Evolutionary conservation across 2,888 invertebrate genomes (phyloP), one percentile per base, ranked within the genome.

Genomic region (Mimachlamys varia): DNA sequence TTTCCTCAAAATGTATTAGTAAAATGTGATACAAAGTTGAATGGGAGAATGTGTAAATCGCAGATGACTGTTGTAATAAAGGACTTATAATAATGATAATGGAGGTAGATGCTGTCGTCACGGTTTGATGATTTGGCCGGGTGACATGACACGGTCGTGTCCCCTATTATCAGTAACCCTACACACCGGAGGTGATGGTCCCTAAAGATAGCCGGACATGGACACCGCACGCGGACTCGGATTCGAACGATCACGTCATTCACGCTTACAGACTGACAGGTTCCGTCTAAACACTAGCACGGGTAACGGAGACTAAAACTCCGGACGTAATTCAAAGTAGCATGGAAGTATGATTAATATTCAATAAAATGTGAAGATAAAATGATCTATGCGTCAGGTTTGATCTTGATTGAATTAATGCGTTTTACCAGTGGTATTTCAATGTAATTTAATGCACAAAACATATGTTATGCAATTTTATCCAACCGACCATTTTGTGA

Each of bases 381-480:
- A 76, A 33, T 76, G 76, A 76, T 76, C 27, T 76, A 76, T 76
- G 76, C 76, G 76, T 76, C 76, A 76, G 22, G 90, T 92, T 91
- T 91, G 49, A 88, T 90, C 50, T 50, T 92, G 93, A 93, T 93
- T 76, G 92, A 92, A 91, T 27, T 92, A 92, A 92, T 91, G 90
- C 50, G 91, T 91, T 93, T 91, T 93, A 89, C 89, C 91, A 90
- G 92, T 90, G 90, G 90, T 90, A 89, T 53, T 88, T 89, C 90
- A 92, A 92, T 92, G 91, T 76, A 92, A 92, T 92, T 92, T 92
- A 89, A 53, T 37, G 87, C 55, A 50, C 88, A 76, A 89, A 90
- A 92, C 92, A 92, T 91, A 92, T 92, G 91, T 92, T 88, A 87
- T 89, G 89, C 89, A 88, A 89, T 76, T 76, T 33, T 76, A 76